Conservation (phyloP, 2,888 invertebrate genomes). For the Drosophila limbata region DNA sequence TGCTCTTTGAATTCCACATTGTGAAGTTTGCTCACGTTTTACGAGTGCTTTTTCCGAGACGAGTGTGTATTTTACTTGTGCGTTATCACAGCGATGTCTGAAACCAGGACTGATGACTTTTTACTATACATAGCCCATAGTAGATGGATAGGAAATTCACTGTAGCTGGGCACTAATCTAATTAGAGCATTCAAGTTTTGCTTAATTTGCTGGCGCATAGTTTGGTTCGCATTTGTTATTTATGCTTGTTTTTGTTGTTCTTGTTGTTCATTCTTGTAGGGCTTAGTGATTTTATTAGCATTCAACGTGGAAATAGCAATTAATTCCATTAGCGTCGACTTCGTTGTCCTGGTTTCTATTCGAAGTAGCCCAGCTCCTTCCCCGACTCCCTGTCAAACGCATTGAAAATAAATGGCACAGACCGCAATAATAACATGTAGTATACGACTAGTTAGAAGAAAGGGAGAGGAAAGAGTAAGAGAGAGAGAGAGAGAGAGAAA, state of each 20-base stretch:
- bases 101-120: constrained; percentile 9
- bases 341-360: constrained; percentile 27
- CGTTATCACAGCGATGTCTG: background rate
- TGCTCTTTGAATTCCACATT: constrained; percentile 43
- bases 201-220: constrained; percentile 60
- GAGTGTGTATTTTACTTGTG: constrained; percentile 5
- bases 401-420: constrained; percentile 36
- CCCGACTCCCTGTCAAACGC: background rate
- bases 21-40: constrained; percentile 43
- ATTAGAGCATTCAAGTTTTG: constrained; percentile 65
- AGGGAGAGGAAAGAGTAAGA: background rate
- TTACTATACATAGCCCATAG: background rate
- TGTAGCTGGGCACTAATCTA: constrained; percentile 44
- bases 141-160: background rate
- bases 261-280: constrained; percentile 27
- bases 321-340: constrained; percentile 68
- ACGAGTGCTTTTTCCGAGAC: constrained; percentile 12
- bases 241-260: constrained; percentile 14
- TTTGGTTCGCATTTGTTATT: constrained; percentile 32
- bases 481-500: background rate
- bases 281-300: constrained; percentile 68
- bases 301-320: constrained; percentile 63
- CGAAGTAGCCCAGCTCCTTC: background rate
- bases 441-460: background rate
- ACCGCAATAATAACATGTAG: constrained; percentile 15